Conservation (phyloP, 1,140 invertebrate genomes). For the Heliothis virescens region DNA sequence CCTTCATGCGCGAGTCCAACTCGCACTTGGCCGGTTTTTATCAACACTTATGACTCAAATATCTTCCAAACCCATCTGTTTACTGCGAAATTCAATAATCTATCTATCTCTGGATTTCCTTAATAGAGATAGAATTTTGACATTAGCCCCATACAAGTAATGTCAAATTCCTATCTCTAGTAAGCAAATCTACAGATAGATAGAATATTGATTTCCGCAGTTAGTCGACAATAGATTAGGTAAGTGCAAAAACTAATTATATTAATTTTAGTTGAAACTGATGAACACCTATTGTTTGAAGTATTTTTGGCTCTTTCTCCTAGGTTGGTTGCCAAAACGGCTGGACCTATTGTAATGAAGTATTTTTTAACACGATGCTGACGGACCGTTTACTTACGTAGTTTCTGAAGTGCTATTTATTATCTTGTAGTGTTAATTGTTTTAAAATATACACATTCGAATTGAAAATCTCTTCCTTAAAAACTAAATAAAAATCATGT, state of each 20-base stretch:
- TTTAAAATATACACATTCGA: too few species aligned
- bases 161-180: too few species aligned
- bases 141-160: too few species aligned
- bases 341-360: not conserved
- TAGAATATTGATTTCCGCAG: too few species aligned
- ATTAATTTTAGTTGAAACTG: not conserved
- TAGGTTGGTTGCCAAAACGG: constrained; percentile 18
- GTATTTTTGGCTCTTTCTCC: constrained; percentile 12
- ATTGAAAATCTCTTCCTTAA: too few species aligned
- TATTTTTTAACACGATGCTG: constrained; percentile 9
- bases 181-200: too few species aligned
- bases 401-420: not conserved
- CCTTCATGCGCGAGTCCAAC: too few species aligned
- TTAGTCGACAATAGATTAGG: not conserved
- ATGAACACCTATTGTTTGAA: not conserved
- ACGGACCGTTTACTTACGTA: constrained; percentile 14
- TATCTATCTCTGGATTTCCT: too few species aligned
- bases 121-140: too few species aligned
- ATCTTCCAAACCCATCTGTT: not conserved
- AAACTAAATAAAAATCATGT: too few species aligned
- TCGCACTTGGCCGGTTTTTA: too few species aligned
- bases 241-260: not conserved
- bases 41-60: not conserved
- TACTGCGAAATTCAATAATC: too few species aligned
- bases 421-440: not conserved